phyloP scores from a whole-genome alignment of 1,140 invertebrate genomes.

The Kradibia gibbosae region DNA sequence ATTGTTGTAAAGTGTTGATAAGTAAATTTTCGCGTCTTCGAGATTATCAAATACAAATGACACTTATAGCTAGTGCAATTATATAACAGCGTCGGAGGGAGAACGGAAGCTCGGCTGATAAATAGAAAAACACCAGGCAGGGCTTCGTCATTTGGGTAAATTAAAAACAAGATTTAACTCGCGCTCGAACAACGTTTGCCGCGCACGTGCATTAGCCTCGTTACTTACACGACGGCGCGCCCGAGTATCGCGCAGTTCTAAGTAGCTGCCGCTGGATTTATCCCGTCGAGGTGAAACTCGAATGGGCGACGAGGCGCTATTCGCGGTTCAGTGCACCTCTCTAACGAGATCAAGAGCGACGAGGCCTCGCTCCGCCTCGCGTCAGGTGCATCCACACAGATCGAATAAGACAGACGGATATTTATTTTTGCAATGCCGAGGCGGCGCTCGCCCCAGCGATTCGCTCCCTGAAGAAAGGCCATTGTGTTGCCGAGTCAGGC shows the following conservation, averaged over 20 bases:
- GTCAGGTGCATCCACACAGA: conserved; percentile 50
- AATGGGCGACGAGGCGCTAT: conserved; percentile 66
- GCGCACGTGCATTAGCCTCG: neutral
- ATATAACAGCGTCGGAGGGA: no score
- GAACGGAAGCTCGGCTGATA: no score
- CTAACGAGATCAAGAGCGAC: conserved; percentile 69
- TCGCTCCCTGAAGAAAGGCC: neutral
- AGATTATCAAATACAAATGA: no score
- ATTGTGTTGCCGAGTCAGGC: neutral
- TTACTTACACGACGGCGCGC: neutral
- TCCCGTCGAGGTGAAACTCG: conserved; percentile 61
- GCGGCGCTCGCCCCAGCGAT: neutral
- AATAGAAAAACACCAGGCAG: neutral
- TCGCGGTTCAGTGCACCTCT: conserved; percentile 69
- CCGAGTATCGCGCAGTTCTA: conserved; percentile 20
- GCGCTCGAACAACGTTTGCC: neutral
- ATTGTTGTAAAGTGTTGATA: no score
- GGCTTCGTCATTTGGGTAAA: neutral
- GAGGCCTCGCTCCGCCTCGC: conserved; percentile 38
- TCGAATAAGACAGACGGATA: conserved; percentile 29
- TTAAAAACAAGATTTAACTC: conserved; percentile 14
- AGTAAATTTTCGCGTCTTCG: no score
- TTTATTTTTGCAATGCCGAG: neutral
- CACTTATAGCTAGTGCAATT: no score
- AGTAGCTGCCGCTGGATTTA: conserved; percentile 60